Conservation (phyloP, 2,113 vertebrate species). For the Crocuta crocuta region DNA sequence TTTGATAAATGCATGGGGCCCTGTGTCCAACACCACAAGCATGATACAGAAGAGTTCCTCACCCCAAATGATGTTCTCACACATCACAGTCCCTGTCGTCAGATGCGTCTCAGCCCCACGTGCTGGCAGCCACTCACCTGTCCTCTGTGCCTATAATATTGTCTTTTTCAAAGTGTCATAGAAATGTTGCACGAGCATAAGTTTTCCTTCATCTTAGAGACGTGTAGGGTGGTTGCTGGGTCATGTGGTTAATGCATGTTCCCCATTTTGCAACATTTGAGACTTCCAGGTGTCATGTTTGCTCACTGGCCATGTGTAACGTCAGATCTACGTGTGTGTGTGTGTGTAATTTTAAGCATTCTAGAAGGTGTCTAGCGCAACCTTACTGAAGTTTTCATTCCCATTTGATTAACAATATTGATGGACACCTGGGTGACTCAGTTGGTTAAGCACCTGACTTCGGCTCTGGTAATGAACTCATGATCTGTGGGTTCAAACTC, state of each 20-base stretch:
- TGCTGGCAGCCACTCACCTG: accelerated
- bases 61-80: background rate
- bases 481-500: too few species aligned
- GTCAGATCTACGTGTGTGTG: background rate
- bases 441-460: too few species aligned
- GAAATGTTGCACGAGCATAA: background rate
- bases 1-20: background rate
- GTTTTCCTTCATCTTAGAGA: background rate
- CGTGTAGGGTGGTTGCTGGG: background rate
- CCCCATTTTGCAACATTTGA: background rate
- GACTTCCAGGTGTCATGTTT: background rate
- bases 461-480: too few species aligned
- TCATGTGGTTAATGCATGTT: background rate
- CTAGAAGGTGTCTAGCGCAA: background rate
- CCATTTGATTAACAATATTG: background rate
- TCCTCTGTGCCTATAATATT: background rate
- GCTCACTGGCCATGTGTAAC: background rate
- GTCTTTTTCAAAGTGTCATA: background rate
- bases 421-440: background rate
- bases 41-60: background rate
- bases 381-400: background rate
- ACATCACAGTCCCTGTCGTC: accelerated
- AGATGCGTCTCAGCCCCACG: background rate
- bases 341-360: background rate
- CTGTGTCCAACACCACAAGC: background rate